Percentiles rank a stretch among this genome's conserved stretches.
These are phyloP conservation scores for Pangasius sanitwongsei DNA, from an alignment of 2,797 vertebrate genomes.

Conservation along the genomic window DNA sequence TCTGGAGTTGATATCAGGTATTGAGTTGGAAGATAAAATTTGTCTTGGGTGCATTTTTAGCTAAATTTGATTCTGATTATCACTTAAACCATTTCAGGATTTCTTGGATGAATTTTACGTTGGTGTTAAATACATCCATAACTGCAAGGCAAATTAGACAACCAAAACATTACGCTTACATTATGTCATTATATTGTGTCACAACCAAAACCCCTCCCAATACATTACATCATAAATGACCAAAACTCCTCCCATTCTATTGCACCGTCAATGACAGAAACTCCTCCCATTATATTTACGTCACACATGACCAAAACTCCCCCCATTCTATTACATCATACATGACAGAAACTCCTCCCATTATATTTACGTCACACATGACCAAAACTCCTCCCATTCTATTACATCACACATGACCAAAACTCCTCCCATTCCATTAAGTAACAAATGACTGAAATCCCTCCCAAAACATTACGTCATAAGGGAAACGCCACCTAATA, in stretches of 20 bases:
- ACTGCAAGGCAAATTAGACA: neutral
- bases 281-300: neutral
- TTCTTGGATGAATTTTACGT: neutral
- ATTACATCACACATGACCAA: neutral
- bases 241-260: neutral
- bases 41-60: neutral
- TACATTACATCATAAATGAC: neutral
- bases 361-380: neutral
- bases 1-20: too few relatives aligned
- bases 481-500: neutral
- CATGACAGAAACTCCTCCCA: neutral
- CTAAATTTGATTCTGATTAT: neutral
- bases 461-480: neutral
- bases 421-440: too few relatives aligned
- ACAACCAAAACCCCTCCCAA: neutral
- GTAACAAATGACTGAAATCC: too few relatives aligned
- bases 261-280: neutral
- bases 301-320: neutral
- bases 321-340: neutral
- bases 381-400: neutral
- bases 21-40: too few relatives aligned
- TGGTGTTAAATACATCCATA: neutral
- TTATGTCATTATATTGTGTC: neutral
- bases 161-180: neutral
- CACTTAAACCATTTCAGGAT: neutral